These are phyloP conservation scores for Drosophila punjabiensis DNA, from an alignment of 1,140 invertebrate species.

Conservation along the genomic window DNA sequence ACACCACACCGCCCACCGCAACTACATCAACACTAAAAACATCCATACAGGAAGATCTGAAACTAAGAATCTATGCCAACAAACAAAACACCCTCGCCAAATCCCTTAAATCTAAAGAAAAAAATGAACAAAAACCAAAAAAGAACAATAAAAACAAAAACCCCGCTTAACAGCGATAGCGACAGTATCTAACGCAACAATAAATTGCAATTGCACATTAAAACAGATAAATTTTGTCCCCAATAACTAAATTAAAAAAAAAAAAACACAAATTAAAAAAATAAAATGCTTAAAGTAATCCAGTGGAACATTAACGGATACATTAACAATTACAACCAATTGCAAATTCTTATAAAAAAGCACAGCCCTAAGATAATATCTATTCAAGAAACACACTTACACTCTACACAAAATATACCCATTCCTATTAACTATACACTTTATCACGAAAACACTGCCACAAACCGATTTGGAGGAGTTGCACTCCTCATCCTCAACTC, in stretches of 20 bases:
- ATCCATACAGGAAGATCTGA: too few species aligned
- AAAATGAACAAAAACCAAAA: too few species aligned
- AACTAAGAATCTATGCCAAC: too few species aligned
- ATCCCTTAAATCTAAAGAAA: too few species aligned
- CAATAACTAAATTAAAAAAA: background rate
- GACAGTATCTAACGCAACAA: too few species aligned
- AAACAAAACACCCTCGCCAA: too few species aligned
- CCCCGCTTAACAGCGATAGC: too few species aligned
- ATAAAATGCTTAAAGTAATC: slow-evolving; percentile 24
- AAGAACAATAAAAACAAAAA: too few species aligned
- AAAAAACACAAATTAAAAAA: background rate
- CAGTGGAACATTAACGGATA: slow-evolving; percentile 47
- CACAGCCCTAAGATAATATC: slow-evolving; percentile 34
- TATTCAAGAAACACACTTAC: slow-evolving; percentile 33
- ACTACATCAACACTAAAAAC: too few species aligned
- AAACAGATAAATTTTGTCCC: too few species aligned
- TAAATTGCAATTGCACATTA: too few species aligned
- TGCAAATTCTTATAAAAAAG: slow-evolving; percentile 34
- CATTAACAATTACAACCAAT: slow-evolving; percentile 35
- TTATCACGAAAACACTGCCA: slow-evolving; percentile 22
- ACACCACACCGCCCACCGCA: too few species aligned
- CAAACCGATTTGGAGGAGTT: slow-evolving; percentile 18
- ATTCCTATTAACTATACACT: slow-evolving; percentile 32
- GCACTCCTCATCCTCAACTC: slow-evolving; percentile 34
- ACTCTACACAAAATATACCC: slow-evolving; percentile 17